Evolutionary conservation across 2,797 vertebrate species (phyloP), one percentile per base, ranked within the genome.

Genomic region (Tamandua tetradactyla): DNA sequence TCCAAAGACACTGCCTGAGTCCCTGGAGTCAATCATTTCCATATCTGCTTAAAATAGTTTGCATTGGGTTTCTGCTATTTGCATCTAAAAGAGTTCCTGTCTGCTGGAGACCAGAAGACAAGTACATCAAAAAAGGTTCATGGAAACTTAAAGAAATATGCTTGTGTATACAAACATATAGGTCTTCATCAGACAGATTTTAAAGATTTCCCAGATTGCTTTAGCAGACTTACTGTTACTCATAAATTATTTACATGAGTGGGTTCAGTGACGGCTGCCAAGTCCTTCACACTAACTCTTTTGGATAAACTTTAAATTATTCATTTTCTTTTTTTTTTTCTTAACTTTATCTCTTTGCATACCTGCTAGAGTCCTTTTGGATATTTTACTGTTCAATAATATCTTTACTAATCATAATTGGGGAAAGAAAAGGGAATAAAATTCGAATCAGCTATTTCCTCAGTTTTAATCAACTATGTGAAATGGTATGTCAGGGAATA

Each of bases 231-330:
- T 93, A 25, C 17, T 78, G 15, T 57, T 74, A 68, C 64, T 89
- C 32, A 61, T 15, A 52, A 76, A 47, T 93, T 86, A 69, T 68
- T 82, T 87, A 49, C 20, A 42, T 44, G 30, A 62, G 42, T 93
- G 92, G 15, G 10, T 93, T 87, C 93, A 40, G 64, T 64, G 30
- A 42, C 40, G 30, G 80, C 66, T 76, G 37, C 62, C 37, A 86
- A 93, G 22, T 20, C 22, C 47, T 71, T 81, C 47, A 87, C 14
- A 82, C 15, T 85, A 74, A 14, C 35, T 93, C 62, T 87, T 93
- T 85, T 57, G 81, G 15, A 49, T 78, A 91, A 94, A 81, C 49
- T 44, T 62, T 89, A 79, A 93, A 90, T 84, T 68, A 61, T 55
- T 25, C 3, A 42, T n/a, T n/a, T n/a, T n/a, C n/a, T n/a, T n/a